Evolutionary conservation across 2,797 vertebrate species (phyloP).

Genomic region (Chromobotia macracanthus): DNA sequence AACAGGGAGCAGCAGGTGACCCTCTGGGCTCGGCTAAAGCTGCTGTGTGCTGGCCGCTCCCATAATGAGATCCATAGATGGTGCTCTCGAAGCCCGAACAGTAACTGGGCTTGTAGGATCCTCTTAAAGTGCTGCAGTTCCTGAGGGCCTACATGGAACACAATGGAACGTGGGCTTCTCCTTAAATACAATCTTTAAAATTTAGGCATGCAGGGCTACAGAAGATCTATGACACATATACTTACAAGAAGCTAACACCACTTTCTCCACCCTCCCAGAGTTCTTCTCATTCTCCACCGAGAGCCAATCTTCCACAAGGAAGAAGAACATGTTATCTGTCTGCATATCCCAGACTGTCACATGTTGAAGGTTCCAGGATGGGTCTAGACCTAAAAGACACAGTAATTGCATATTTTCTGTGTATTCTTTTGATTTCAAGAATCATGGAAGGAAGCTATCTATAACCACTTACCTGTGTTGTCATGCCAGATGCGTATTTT

Average conservation of each 20-base stretch:
- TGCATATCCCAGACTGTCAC: conserved; percentile 82
- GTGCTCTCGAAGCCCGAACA: conserved; percentile 74
- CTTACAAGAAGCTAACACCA: conserved; percentile 81
- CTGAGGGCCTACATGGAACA: conserved; percentile 72
- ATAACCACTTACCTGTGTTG: conserved; percentile 74
- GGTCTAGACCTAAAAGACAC: conserved; percentile 74
- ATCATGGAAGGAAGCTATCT: conserved; percentile 1
- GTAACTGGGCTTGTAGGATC: conserved; percentile 76
- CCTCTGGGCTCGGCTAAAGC: conserved; percentile 79
- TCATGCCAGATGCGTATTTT: conserved; percentile 85
- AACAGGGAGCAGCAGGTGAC: conserved; percentile 75
- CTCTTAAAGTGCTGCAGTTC: conserved; percentile 75
- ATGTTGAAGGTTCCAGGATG: conserved; percentile 81
- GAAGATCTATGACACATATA: background rate
- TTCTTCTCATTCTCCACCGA: conserved; percentile 80
- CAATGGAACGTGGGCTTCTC: background rate
- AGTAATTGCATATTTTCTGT: background rate
- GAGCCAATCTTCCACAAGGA: conserved; percentile 82
- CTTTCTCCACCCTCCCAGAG: conserved; percentile 77
- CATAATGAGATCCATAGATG: conserved; percentile 84
- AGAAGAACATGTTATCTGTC: conserved; percentile 82
- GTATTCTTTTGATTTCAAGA: background rate
- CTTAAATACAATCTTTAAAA: background rate
- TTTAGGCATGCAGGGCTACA: background rate
- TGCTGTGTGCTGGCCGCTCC: conserved; percentile 75